Conservation (phyloP, 2,888 invertebrate genomes). For the Agrochola litura region DNA sequence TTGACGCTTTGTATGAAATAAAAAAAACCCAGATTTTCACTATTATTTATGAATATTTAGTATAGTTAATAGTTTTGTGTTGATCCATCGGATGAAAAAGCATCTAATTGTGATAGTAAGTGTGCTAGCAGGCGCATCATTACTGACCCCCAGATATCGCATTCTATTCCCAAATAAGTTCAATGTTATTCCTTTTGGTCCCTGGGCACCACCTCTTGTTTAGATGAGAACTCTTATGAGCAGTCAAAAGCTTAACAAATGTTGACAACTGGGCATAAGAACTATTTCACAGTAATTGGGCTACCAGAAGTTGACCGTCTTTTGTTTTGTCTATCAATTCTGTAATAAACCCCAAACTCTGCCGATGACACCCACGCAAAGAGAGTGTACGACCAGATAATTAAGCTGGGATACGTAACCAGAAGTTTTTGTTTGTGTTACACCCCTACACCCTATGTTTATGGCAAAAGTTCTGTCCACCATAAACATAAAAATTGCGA, state of each 20-base stretch:
- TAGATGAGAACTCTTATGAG: neutral
- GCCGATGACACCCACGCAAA: constrained; percentile 8
- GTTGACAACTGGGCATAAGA: neutral
- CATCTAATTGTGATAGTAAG: no score
- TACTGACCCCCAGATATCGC: neutral
- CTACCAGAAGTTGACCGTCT: neutral
- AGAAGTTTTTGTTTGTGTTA: constrained; percentile 46
- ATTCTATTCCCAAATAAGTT: neutral
- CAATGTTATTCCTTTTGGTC: neutral
- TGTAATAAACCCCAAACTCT: constrained; percentile 23
- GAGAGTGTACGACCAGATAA: constrained; percentile 5
- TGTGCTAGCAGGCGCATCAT: no score
- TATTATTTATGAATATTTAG: no score
- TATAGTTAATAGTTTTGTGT: no score
- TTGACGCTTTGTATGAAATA: no score
- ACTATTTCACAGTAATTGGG: neutral
- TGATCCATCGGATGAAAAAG: no score
- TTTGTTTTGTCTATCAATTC: constrained; percentile 7
- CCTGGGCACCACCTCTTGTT: neutral
- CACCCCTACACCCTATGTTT: constrained; percentile 24
- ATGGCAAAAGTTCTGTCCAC: constrained; percentile 40
- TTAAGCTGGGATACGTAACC: constrained; percentile 21
- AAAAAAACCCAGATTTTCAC: no score
- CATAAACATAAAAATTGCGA: constrained; percentile 52
- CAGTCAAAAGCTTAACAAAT: neutral